phyloP scores from a whole-genome alignment of 2,113 vertebrate species.

The Irena cyanogastra region DNA sequence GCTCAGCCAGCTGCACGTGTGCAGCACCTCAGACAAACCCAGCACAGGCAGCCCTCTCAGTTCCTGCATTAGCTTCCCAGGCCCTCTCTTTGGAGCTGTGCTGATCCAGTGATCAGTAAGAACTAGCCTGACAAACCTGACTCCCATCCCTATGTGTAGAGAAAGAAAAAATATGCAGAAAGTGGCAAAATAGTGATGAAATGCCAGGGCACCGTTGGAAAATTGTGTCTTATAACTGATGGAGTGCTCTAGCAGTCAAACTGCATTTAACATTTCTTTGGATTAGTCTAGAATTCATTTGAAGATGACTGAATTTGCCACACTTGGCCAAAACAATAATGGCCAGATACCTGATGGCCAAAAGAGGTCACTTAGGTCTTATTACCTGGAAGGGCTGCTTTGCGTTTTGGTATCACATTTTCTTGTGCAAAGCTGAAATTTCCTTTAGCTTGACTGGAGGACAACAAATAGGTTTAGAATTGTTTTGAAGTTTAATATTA shows the following conservation, averaged over 20 bases:
- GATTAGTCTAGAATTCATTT: neutral
- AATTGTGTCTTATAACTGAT: neutral
- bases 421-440: neutral
- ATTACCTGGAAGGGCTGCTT: neutral
- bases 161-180: neutral
- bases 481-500: neutral
- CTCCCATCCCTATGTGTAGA: neutral
- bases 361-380: neutral
- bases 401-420: neutral
- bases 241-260: neutral
- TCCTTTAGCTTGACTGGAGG: neutral
- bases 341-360: neutral
- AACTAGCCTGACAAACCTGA: neutral
- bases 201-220: rapidly evolving
- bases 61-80: neutral
- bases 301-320: neutral
- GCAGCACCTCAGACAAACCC: neutral
- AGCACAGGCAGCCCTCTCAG: neutral
- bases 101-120: neutral
- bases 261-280: neutral
- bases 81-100: neutral
- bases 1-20: neutral
- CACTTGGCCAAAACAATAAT: neutral
- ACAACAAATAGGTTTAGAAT: neutral
- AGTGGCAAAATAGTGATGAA: neutral